A percentile compares a stretch with the other conserved stretches of the same genome.
phyloP scores from a whole-genome alignment of 1,140 invertebrate species.

The Pseudomyrmex pallidus region DNA sequence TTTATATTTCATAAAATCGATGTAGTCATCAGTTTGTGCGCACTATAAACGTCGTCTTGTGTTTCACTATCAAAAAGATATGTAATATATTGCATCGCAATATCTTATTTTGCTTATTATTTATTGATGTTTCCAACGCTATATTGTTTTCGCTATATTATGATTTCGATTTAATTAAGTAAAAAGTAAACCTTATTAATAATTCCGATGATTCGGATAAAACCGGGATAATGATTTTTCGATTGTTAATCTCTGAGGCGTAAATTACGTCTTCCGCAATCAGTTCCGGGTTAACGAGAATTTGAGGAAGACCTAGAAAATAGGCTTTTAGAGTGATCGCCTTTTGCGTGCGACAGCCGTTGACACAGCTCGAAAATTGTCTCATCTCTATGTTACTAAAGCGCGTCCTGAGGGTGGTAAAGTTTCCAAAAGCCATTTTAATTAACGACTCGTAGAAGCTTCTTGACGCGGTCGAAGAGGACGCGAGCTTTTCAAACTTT shows the following conservation, averaged over 20 bases:
- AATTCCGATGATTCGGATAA: constrained; percentile 23
- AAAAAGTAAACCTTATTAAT: constrained; percentile 38
- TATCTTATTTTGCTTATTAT: neutral
- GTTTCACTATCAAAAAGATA: neutral
- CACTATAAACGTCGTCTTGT: neutral
- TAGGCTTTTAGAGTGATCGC: constrained; percentile 34
- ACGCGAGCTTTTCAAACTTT: constrained; percentile 27
- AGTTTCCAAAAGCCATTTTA: constrained; percentile 61
- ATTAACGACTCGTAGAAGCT: constrained; percentile 50
- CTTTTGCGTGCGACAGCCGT: constrained; percentile 23
- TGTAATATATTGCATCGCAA: neutral
- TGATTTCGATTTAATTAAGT: constrained; percentile 21
- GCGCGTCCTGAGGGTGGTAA: neutral
- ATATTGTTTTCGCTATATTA: neutral
- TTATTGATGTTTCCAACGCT: neutral
- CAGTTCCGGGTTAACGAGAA: constrained; percentile 37
- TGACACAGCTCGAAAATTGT: constrained; percentile 56
- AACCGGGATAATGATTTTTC: constrained; percentile 20
- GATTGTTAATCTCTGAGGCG: constrained; percentile 3
- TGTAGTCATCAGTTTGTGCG: neutral
- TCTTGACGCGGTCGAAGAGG: constrained; percentile 21
- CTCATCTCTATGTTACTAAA: constrained; percentile 29
- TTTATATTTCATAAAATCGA: constrained; percentile 6
- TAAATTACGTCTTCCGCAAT: constrained; percentile 47
- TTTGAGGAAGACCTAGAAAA: constrained; percentile 17